Evolutionary conservation across 2,888 invertebrate species (phyloP).

Genomic region (Mythimna lalbum): DNA sequence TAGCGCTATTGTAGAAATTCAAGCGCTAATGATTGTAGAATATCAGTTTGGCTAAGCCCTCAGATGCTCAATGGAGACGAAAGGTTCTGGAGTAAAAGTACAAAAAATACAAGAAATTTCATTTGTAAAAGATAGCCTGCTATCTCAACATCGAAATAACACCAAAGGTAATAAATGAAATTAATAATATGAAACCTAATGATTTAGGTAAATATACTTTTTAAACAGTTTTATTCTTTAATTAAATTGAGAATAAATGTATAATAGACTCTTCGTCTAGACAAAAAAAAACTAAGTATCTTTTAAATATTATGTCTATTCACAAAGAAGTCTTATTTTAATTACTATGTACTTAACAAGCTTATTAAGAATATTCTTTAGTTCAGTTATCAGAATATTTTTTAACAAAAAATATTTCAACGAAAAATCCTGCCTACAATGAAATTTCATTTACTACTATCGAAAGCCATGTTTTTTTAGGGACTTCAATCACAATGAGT

Average conservation of each 20-base stretch:
- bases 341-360: background rate
- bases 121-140: background rate
- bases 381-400: background rate
- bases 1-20: no score
- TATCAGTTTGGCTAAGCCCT: no score
- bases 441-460: background rate
- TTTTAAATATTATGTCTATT: background rate
- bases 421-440: background rate
- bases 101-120: background rate
- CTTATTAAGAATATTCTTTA: background rate
- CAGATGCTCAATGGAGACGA: no score
- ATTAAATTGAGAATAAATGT: constrained; percentile 6
- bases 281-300: constrained; percentile 1
- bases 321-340: background rate
- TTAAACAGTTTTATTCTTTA: constrained; percentile 3
- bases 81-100: no score
- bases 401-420: background rate
- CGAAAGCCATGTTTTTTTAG: no score
- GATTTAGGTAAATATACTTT: no score
- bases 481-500: no score
- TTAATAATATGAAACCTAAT: no score
- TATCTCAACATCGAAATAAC: background rate
- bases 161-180: constrained; percentile 1
- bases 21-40: no score
- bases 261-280: constrained; percentile 14